Evolutionary conservation across 2,113 vertebrate species (phyloP).

Genomic region (Laticauda colubrina): DNA sequence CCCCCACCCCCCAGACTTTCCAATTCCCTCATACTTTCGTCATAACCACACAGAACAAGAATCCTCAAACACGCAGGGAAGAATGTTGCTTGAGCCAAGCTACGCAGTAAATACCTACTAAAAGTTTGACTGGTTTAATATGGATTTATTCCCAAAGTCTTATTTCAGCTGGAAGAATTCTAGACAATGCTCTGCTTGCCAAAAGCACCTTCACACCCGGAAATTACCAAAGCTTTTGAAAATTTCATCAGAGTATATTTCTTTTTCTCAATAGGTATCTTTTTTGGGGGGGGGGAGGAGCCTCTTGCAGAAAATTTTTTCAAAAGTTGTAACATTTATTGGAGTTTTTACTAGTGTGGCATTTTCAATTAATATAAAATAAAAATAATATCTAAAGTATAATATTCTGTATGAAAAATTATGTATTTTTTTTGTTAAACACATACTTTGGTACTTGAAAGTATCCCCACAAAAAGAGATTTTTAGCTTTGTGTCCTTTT

Average conservation of each 20-base stretch:
- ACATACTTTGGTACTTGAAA: neutral
- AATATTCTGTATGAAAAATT: neutral
- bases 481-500: neutral
- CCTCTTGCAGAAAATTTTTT: neutral
- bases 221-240: neutral
- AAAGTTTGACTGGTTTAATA: neutral
- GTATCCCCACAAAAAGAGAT: neutral
- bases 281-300: neutral
- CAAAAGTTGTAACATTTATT: neutral
- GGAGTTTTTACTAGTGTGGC: neutral
- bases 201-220: neutral
- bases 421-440: neutral
- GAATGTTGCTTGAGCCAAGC: neutral
- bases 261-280: neutral
- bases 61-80: no score
- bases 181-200: neutral
- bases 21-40: neutral
- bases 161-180: neutral
- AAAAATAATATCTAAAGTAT: neutral
- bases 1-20: neutral
- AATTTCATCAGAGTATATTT: neutral
- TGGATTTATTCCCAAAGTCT: neutral
- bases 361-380: neutral
- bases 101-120: neutral
- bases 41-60: neutral